These are phyloP conservation scores for Chelonoidis abingdonii DNA, from an alignment of 2,113 vertebrate genomes.

Conservation along the genomic window DNA sequence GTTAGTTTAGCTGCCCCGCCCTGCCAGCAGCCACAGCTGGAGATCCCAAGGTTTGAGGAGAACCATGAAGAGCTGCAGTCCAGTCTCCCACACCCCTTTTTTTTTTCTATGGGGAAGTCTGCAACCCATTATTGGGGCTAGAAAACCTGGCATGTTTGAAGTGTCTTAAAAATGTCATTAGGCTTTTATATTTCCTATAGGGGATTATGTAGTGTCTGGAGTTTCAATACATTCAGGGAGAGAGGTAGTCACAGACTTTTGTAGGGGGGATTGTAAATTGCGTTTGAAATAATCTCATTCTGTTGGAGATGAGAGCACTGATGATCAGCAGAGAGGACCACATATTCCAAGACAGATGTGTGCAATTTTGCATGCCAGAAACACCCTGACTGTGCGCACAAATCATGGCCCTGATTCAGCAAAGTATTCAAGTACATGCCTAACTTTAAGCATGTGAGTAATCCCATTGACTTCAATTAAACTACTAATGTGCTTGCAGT, in stretches of 20 bases:
- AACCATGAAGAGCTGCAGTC: not conserved
- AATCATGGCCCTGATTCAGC: not conserved
- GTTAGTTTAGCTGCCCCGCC: conserved; percentile 13
- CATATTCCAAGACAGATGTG: rapidly evolving
- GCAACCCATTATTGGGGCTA: conserved; percentile 49
- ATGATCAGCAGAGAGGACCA: not conserved
- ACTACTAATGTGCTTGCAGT: not conserved
- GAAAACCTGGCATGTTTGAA: conserved; percentile 51
- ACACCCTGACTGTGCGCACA: rapidly evolving
- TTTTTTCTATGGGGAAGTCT: conserved; percentile 13
- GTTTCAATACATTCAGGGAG: not conserved
- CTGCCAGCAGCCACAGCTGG: conserved; percentile 52
- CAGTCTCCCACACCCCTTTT: rapidly evolving
- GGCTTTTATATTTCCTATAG: conserved; percentile 56
- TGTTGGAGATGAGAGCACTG: not conserved
- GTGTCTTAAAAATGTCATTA: conserved; percentile 58
- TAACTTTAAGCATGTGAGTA: not conserved
- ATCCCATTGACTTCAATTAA: conserved; percentile 10
- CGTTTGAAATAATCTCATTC: conserved; percentile 52
- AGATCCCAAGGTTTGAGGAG: conserved; percentile 25
- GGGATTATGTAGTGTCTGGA: conserved; percentile 42
- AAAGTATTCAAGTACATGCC: rapidly evolving
- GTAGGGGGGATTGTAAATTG: not conserved
- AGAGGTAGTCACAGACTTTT: not conserved
- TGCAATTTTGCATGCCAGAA: not conserved